Evolutionary conservation across 1,140 invertebrate species (phyloP).

Genomic region (Cryptotermes secundus): DNA sequence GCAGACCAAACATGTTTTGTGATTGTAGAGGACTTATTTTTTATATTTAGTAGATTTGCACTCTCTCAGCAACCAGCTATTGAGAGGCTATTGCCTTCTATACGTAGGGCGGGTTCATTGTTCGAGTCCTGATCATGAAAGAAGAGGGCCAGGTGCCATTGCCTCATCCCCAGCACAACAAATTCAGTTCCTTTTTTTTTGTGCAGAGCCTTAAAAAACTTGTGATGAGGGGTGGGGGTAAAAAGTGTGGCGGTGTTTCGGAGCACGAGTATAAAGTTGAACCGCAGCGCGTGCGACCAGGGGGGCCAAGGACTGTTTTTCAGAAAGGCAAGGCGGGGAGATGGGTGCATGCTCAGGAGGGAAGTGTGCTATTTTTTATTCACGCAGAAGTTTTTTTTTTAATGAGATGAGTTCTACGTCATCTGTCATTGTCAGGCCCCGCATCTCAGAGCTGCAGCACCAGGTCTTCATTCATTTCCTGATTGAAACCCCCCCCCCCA

Average conservation of each 20-base stretch:
- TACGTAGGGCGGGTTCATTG: conserved; percentile 14
- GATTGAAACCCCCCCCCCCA: neutral
- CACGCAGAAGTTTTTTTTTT: conserved; percentile 1
- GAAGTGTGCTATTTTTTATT: conserved; percentile 10
- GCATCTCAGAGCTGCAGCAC: neutral
- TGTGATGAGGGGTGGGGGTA: neutral
- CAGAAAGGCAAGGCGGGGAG: neutral
- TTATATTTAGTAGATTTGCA: conserved; percentile 17
- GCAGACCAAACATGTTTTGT: neutral
- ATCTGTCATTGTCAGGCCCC: neutral
- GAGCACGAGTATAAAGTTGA: conserved; percentile 3
- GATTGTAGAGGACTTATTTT: neutral
- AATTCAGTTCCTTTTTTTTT: neutral
- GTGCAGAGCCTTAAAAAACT: neutral
- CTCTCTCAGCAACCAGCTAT: neutral
- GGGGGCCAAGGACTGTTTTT: neutral
- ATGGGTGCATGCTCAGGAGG: neutral
- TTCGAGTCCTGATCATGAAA: neutral
- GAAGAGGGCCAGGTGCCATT: neutral
- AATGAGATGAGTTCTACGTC: conserved; percentile 19
- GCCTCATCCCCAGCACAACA: neutral
- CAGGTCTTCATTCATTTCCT: conserved; percentile 13
- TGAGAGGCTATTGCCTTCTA: neutral
- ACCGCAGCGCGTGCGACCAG: conserved; percentile 1
- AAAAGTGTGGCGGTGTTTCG: neutral